Evolutionary conservation across 2,888 invertebrate genomes (phyloP), one percentile per base, ranked within the genome.

Genomic region (Campaea margaritaria): DNA sequence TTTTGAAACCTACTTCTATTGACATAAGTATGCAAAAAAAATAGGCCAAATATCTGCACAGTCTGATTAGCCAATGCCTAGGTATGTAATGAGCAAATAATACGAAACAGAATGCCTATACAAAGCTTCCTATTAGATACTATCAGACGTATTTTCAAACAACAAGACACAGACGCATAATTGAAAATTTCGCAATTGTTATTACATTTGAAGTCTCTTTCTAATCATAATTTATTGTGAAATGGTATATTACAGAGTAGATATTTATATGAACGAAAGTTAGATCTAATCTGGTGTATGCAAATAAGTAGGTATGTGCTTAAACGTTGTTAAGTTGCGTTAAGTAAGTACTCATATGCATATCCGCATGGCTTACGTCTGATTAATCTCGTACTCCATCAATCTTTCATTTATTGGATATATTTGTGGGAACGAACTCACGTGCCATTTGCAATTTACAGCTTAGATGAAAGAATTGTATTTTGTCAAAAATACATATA

Each of bases 261-360:
- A 51, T 57, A 56, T 62, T 55, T 65, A 61, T 57, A 48, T 43
- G 43, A 42, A 42, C 50, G 59, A 65, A 65, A 64, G 65, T 63
- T 48, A 61, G 70, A 70, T 70, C 53, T 66, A 69, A 70, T 70
- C 69, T 46, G 39, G 53, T 65, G 54, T 65, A 68, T 70, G 69
- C 66, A 67, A 69, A 70, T 67, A 70, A 58, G 67, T 55, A 54
- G 27, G 51, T 58, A 54, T 46, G 51, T 43, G 45, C 15, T 31
- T 58, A 62, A 62, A 39, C 31, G 47, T 54, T 39, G 39, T 52
- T 47, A 51, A 49, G 47, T 54, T 42, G 12, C 27, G 39, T 52
- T 47, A 51, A 49, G 45, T 47, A 44, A 27, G 38, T 39, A 52
- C 16, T n/a, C 36, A 9, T 28, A 43, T 45, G 27, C 34, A 59